Base-by-base conservation (phyloP, 2,888 invertebrate genomes). In the Falcaria lacertinaria region DNA sequence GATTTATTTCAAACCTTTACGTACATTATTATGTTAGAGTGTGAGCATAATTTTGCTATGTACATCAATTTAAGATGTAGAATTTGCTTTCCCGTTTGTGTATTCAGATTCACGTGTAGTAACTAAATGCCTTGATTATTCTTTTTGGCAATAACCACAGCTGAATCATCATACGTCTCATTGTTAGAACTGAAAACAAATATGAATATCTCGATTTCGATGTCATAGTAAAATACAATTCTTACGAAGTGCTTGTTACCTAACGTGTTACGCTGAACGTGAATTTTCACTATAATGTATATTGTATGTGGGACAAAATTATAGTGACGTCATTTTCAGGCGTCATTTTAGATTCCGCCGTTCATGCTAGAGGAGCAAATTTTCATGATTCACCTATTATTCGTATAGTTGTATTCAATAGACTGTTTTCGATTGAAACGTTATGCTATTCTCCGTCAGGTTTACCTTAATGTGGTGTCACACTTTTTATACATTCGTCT, bases 401-500 rank as follows among this genome's bases (percentile, higher is more conserved):
- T 15, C 8, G 17, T 17, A 6, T 25, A 4, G 13, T 5, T 6
- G n/a, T 3, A 17, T 22, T 13, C 14, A 37, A 8, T 14, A 6
- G 4, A 22, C 14, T 22, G 15, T 25, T 22, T 14, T 14, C 22
- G 2, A 22, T 22, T 22, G n/a, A 15, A 32, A 15, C 6, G 19
- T 17, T 42, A 44, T 52, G 59, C 51, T 51, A 49, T 57, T 59
- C 11, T 28, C 11, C 6, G 3, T 66, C 64, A 60, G 57, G 45
- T 60, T 71, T 69, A 76, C 72, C 74, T 77, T 73, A 66, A 42
- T 35, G 22, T 39, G 53, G 60, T 60, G 50, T 66, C 64, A 70
- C 50, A 56, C 54, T 51, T 48, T 52, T 53, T 47, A 52, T 47
- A 60, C 7, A 17, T 60, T 62, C 56, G 58, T 57, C 58, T 60